Percentiles rank a stretch among this genome's conserved stretches.
Evolutionary conservation across 2,888 invertebrate species (phyloP).

Genomic region (Philaethria dido): DNA sequence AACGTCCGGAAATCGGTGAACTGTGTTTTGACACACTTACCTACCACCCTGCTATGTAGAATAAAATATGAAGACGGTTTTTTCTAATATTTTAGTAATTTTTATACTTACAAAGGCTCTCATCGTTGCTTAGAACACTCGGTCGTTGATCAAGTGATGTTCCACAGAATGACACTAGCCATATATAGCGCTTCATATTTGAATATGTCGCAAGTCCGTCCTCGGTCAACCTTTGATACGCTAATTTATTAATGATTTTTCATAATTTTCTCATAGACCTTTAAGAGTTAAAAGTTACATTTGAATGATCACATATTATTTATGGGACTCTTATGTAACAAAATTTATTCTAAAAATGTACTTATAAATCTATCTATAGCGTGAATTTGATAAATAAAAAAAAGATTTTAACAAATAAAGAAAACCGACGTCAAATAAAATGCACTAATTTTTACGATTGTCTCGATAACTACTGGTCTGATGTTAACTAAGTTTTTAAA

Average conservation of each 20-base stretch:
- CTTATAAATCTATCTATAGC: no score
- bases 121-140: slow-evolving; percentile 49
- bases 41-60: no score
- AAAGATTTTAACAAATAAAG: no score
- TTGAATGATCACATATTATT: slow-evolving; percentile 14
- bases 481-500: no score
- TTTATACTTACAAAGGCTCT: slow-evolving; percentile 58
- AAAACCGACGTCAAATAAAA: no score
- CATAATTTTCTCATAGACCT: slow-evolving; percentile 28
- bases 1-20: no score
- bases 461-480: no score
- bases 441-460: no score
- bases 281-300: slow-evolving; percentile 9
- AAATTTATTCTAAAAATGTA: not conserved
- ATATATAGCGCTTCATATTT: slow-evolving; percentile 41
- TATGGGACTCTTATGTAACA: slow-evolving; percentile 15
- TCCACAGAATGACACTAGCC: slow-evolving; percentile 20
- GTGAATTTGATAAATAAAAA: no score
- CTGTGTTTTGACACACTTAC: no score
- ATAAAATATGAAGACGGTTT: no score
- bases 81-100: no score
- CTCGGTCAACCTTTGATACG: slow-evolving; percentile 33
- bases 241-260: slow-evolving; percentile 36
- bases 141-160: slow-evolving; percentile 35
- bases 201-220: slow-evolving; percentile 42